Evolutionary conservation across 2,797 vertebrate genomes (phyloP).

Genomic region (Ceyx erithaca): DNA sequence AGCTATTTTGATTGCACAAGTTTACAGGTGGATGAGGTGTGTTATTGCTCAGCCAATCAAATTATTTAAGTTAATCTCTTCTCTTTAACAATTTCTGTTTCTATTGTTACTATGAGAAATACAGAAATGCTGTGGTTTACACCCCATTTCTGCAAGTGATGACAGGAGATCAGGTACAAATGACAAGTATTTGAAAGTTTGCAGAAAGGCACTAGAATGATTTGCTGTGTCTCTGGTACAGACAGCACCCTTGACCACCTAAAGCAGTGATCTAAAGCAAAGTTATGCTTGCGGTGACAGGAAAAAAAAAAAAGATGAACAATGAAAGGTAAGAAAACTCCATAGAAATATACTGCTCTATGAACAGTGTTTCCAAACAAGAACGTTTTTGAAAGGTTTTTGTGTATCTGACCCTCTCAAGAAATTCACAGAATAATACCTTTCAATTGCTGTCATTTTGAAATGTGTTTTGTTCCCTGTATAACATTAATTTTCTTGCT

Average conservation of each 20-base stretch:
- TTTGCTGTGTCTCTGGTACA: not conserved
- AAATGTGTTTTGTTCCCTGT: not conserved
- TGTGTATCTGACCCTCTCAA: not conserved
- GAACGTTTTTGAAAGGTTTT: not conserved
- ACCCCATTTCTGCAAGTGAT: not conserved
- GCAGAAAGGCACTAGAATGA: not conserved
- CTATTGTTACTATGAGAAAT: not conserved
- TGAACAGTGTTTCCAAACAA: not conserved
- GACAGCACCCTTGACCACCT: accelerated
- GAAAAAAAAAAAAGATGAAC: not conserved
- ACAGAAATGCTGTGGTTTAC: not conserved
- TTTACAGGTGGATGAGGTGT: not conserved
- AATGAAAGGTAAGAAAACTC: not conserved
- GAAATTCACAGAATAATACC: not conserved
- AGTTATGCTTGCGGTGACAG: not conserved
- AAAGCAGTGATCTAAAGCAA: not conserved
- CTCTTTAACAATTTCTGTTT: not conserved
- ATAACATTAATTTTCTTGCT: not conserved
- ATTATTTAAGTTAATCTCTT: not conserved
- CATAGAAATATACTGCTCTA: not conserved
- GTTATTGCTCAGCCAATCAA: not conserved
- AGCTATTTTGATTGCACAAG: not conserved
- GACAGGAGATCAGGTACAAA: not conserved
- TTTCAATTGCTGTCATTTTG: not conserved
- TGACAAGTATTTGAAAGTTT: not conserved